Evolutionary conservation across 2,888 invertebrate genomes (phyloP).

Genomic region (Cerastis leucographa): DNA sequence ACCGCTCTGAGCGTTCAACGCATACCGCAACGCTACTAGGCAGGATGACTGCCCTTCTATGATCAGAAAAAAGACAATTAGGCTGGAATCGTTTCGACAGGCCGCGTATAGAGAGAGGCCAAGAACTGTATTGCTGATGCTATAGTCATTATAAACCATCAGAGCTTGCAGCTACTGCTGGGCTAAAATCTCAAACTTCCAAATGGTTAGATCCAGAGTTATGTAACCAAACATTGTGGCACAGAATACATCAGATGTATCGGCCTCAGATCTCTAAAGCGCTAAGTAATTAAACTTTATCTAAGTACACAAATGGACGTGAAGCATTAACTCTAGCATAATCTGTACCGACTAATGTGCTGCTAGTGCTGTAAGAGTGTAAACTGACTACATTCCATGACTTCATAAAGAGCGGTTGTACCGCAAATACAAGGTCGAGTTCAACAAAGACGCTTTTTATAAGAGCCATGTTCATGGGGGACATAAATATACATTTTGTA

Average conservation of each 20-base stretch:
- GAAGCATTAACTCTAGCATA: slow-evolving; percentile 26
- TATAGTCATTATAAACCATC: neutral
- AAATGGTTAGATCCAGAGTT: neutral
- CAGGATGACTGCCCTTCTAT: slow-evolving; percentile 88
- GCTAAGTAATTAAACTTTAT: slow-evolving; percentile 34
- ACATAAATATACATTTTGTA: slow-evolving; percentile 44
- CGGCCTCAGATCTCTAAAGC: neutral
- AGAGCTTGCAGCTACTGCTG: neutral
- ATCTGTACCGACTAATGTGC: slow-evolving; percentile 30
- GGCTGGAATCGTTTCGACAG: neutral
- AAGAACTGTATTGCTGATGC: neutral
- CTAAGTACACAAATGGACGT: slow-evolving; percentile 26
- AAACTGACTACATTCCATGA: slow-evolving; percentile 57
- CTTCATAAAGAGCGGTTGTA: slow-evolving; percentile 64
- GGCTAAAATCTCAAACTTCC: neutral
- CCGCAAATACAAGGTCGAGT: slow-evolving; percentile 62
- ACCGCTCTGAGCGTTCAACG: slow-evolving; percentile 82
- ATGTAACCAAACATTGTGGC: neutral
- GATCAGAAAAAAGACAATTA: slow-evolving; percentile 29
- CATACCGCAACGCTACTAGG: slow-evolving; percentile 85
- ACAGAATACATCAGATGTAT: neutral
- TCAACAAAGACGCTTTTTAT: slow-evolving; percentile 65
- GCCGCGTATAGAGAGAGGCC: too few relatives aligned
- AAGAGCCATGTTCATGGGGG: slow-evolving; percentile 46
- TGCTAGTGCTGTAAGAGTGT: slow-evolving; percentile 41